Base-by-base conservation (phyloP, 2,888 invertebrate genomes). In the Lacanobia wlatinum region DNA sequence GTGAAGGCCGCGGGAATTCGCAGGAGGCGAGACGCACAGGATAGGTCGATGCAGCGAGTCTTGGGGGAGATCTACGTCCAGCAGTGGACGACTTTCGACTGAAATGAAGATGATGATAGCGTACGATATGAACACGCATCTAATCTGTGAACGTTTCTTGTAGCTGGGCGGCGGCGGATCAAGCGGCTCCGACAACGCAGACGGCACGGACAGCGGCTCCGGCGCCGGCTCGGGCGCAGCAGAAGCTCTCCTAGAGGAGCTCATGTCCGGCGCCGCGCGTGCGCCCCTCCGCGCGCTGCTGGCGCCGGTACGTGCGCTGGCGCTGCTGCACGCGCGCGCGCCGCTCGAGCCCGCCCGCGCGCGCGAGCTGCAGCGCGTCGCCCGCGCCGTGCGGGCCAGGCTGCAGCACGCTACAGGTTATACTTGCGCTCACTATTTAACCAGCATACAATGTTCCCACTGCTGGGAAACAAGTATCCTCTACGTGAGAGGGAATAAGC, bases 241-340 rank as follows among this genome's bases (percentile, higher is more conserved):
- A 28, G 90, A 89, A 58, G 91, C 92, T 66, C 82, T 95, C 16
- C 91, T 91, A 5, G 94, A 92, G 76, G 94, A 94, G 84, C 55
- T 76, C 0, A 73, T 92, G 80, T 79, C 72, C 67, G 84, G 63
- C 71, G 70, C 88, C 76, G 65, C 75, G 74, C 87, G 88, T 38
- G 87, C 88, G 38, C 82, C 90, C 50, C 82, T 89, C 18, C 80
- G 81, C 21, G 68, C 90, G 66, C 85, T 92, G 78, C 86, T 94
- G 77, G 94, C 93, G 61, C 88, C 90, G 53, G 89, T 85, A 83
- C 92, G 93, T 10, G 93, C 93, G 83, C 90, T 95, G 43, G 82
- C 78, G 40, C 83, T 92, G 72, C 77, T 91, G 76, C 80, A 87
- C 46, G 82, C 88, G 65, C 90, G 91, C 28, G 84, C 85, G 34